These are phyloP conservation scores for Leucoptera coffeella DNA, from an alignment of 2,888 invertebrate genomes.

Conservation along the genomic window DNA sequence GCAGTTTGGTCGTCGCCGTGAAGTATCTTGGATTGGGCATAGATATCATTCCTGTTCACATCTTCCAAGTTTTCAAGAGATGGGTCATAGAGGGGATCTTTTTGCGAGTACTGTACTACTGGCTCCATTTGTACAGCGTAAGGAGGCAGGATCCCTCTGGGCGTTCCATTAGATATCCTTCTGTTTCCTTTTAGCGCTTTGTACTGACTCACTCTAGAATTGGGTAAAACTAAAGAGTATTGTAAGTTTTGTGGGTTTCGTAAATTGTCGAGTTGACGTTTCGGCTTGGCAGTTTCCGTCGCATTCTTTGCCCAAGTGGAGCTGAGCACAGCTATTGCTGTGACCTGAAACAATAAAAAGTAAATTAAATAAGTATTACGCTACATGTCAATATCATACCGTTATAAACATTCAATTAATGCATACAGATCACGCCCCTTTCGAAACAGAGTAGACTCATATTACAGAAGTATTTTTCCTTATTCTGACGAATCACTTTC, in stretches of 20 bases:
- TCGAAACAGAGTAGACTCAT: no score
- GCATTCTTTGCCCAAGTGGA: slow-evolving; percentile 40
- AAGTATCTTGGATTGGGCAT: slow-evolving; percentile 41
- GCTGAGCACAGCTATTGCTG: slow-evolving; percentile 50
- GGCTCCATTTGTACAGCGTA: slow-evolving; percentile 80
- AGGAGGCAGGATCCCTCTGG: slow-evolving; percentile 52
- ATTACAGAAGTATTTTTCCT: no score
- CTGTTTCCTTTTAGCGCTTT: slow-evolving; percentile 45
- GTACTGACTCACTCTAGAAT: slow-evolving; percentile 47
- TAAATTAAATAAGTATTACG: no score
- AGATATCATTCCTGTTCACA: slow-evolving; percentile 36
- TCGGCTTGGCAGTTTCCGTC: slow-evolving; percentile 45
- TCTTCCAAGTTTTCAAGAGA: slow-evolving; percentile 37
- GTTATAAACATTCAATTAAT: no score
- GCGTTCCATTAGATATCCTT: slow-evolving; percentile 43
- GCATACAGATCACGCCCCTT: no score
- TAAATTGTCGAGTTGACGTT: slow-evolving; percentile 45
- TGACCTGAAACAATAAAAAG: slow-evolving; percentile 48
- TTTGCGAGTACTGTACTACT: slow-evolving; percentile 70
- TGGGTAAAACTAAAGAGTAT: slow-evolving; percentile 54
- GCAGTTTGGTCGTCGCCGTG: slow-evolving; percentile 35
- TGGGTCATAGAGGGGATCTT: slow-evolving; percentile 69
- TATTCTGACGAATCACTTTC: no score
- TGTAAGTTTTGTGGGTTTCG: slow-evolving; percentile 54
- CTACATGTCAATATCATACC: no score